Evolutionary conservation across 2,888 invertebrate genomes (phyloP), one percentile per base, ranked within the genome.

Genomic region (Resseliella maxima): DNA sequence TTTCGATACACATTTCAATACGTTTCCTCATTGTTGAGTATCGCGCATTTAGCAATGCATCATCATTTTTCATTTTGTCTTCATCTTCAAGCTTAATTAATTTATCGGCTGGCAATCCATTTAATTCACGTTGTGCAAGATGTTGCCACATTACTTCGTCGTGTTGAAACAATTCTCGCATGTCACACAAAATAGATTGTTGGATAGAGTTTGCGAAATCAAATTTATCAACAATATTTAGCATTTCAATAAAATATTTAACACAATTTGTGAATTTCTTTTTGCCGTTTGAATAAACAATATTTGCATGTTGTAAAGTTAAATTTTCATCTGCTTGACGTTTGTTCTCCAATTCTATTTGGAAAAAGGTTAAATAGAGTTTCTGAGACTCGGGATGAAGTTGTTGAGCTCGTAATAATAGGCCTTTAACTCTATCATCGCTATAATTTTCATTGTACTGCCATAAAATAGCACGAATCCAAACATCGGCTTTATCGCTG

Each of bases 381-480:
- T 93, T 89, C 88, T 93, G 92, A 0, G 94, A 94, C 18, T 94
- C 92, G 0, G 95, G 94, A 90, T 96, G 96, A 88, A 95, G 93
- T 86, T 95, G 94, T 31, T 97, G 90, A 0, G 95, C 97, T 89
- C 95, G 94, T 81, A 96, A 92, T 27, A 97, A 92, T 87, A 95
- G 93, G 87, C 92, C 93, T 88, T 95, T 93, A 0, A 96, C 96
- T 88, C 92, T 94, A 35, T 94, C 93, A 15, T 94, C 89, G 88
- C 95, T 94, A 45, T 93, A 92, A 87, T 93, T 93, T 87, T 94
- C 94, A 88, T 95, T 93, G 86, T 94, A 93, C 90, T 96, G 95
- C 94, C 94, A 96, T 88, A 93, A 93, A 15, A 96, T 96, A 0
- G 97, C 96, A 88, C 95, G 91, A 87, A 94, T 93, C 96, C 97